phyloP scores from a whole-genome alignment of 2,888 invertebrate genomes.

The Lasioglossum pauxillum region DNA sequence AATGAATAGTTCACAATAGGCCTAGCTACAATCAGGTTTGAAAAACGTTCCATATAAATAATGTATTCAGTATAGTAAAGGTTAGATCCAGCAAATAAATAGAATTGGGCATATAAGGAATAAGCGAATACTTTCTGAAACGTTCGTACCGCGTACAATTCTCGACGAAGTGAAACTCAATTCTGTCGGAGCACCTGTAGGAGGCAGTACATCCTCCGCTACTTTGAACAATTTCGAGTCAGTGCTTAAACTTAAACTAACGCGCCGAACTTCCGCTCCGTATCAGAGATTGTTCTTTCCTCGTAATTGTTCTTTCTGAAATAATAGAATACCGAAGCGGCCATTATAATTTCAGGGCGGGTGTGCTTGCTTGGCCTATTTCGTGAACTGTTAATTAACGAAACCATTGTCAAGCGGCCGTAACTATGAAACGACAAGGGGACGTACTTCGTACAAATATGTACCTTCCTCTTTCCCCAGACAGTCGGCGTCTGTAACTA shows the following conservation, averaged over 20 bases:
- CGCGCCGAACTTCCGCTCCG: background rate
- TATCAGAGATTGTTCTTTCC: constrained; percentile 19
- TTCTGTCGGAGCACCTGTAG: background rate
- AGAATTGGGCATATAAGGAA: background rate
- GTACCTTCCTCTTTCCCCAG: constrained; percentile 26
- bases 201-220: background rate
- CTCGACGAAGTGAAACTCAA: background rate
- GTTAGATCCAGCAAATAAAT: background rate
- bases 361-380: constrained; percentile 59
- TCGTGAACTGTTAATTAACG: constrained; percentile 71
- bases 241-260: constrained; percentile 2
- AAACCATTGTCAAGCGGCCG: constrained; percentile 36
- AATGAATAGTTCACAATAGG: background rate
- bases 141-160: background rate
- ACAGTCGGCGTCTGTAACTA: constrained; percentile 1
- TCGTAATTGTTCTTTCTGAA: constrained; percentile 24
- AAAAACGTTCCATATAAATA: background rate
- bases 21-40: background rate
- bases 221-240: constrained; percentile 18
- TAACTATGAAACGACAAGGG: constrained; percentile 49
- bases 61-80: background rate
- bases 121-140: background rate
- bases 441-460: constrained; percentile 42
- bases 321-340: constrained; percentile 31
- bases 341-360: constrained; percentile 27